Base-by-base conservation (phyloP, 2,797 vertebrate genomes). In the Clangula hyemalis region DNA sequence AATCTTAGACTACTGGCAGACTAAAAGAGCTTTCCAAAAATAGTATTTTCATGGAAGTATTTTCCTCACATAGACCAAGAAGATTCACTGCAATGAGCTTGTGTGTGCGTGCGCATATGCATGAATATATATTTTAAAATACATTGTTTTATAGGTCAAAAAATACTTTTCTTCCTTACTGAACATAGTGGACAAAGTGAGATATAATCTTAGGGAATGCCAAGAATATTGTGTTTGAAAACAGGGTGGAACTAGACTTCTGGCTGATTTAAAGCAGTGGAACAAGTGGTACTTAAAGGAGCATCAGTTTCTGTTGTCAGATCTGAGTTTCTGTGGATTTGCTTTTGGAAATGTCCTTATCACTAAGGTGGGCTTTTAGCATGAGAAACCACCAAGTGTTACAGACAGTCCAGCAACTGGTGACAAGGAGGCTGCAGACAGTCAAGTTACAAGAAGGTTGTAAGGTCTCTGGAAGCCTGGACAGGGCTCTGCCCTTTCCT, bases 91-190 rank as follows among this genome's bases (percentile, higher is more conserved):
- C 5, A 58, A 49, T 0, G 0, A 45, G 5, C 2, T 34, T 87
- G 1, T 43, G 7, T 45, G 7, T 47, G 15, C 2, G 3, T 5
- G 1, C n/a, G 20, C 70, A 10, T 49, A 10, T 38, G 6, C 32
- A 11, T 19, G 25, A 6, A 49, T 9, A 9, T 51, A n/a, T 65
- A 68, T 34, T 41, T 28, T 28, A 39, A 89, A 76, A 71, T 28
- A 34, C 3, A 4, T 22, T 38, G 21, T 4, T 61, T 69, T 75
- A 21, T 82, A 64, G 30, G 13, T 76, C n/a, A 73, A 25, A 39
- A 28, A 76, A 27, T 7, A 51, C 6, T 41, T 93, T 78, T 70
- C 19, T 73, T 38, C 39, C 27, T 5, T 71, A 3, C 1, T 11
- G 16, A 43, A 4, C 58, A 36, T 2, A 72, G 19, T 19, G 8